phyloP scores from a whole-genome alignment of 2,888 invertebrate species.

The Stenichneumon culpator region DNA sequence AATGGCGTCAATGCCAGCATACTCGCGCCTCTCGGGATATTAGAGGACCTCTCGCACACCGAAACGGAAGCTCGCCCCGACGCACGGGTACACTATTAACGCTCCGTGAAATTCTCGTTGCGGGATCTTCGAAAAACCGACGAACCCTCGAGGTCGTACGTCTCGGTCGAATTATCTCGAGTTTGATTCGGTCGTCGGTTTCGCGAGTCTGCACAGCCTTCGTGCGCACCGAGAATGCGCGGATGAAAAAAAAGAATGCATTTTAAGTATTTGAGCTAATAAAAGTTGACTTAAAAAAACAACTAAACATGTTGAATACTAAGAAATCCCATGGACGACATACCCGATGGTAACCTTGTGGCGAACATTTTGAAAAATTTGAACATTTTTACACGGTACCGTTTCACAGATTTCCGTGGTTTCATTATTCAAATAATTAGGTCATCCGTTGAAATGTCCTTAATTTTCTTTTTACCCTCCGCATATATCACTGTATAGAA shows the following conservation, averaged over 20 bases:
- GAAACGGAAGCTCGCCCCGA: neutral
- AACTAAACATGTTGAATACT: neutral
- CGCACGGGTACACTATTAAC: conserved; percentile 36
- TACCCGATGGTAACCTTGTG: too few relatives aligned
- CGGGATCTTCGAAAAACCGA: conserved; percentile 49
- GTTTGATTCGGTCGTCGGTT: neutral
- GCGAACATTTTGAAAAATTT: too few relatives aligned
- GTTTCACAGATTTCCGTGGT: too few relatives aligned
- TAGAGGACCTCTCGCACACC: conserved; percentile 41
- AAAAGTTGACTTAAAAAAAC: neutral
- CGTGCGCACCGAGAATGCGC: neutral
- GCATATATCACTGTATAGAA: too few relatives aligned
- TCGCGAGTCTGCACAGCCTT: neutral
- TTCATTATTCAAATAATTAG: too few relatives aligned
- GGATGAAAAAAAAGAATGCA: neutral
- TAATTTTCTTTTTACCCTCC: too few relatives aligned
- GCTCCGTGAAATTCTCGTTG: conserved; percentile 43
- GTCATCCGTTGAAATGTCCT: too few relatives aligned
- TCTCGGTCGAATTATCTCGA: conserved; percentile 51
- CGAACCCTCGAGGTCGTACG: conserved; percentile 44
- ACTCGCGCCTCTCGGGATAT: conserved; percentile 69
- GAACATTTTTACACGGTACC: too few relatives aligned
- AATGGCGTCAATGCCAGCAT: conserved; percentile 79
- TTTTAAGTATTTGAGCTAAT: neutral
- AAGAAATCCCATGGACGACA: neutral